These are phyloP conservation scores for Drosophila neoperkinsi DNA, from an alignment of 2,888 invertebrate species.

Conservation along the genomic window DNA sequence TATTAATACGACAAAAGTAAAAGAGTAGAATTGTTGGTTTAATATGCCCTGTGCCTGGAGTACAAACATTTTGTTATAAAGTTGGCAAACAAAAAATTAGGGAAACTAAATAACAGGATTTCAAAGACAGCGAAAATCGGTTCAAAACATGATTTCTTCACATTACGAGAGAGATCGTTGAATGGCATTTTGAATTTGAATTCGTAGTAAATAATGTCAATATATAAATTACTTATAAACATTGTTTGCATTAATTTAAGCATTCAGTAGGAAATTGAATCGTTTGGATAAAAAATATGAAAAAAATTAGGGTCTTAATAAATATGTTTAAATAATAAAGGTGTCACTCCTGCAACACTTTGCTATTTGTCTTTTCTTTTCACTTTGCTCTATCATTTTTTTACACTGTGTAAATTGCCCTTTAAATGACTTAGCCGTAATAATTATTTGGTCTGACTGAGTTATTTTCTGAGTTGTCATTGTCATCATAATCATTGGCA, in stretches of 20 bases:
- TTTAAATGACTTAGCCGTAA: not conserved
- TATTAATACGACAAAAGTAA: conserved; percentile 42
- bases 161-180: not conserved
- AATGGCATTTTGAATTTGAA: not conserved
- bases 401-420: not conserved
- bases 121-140: not conserved
- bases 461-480: not conserved
- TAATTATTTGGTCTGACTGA: not conserved
- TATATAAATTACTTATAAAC: not conserved
- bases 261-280: rapidly evolving
- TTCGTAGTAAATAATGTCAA: not conserved
- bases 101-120: not conserved
- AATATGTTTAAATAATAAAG: not conserved
- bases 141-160: not conserved
- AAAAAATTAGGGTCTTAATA: not conserved
- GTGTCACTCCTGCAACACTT: not conserved
- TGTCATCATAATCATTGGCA: not conserved
- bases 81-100: not conserved
- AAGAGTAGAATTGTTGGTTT: conserved; percentile 29
- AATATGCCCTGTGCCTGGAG: conserved; percentile 6
- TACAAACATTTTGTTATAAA: not conserved
- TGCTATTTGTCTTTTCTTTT: not conserved
- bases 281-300: not conserved
- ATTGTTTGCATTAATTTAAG: not conserved
- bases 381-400: not conserved